Evolutionary conservation across 2,113 vertebrate species (phyloP), one percentile per base, ranked within the genome.

Genomic region (Planiliza haematocheilus): DNA sequence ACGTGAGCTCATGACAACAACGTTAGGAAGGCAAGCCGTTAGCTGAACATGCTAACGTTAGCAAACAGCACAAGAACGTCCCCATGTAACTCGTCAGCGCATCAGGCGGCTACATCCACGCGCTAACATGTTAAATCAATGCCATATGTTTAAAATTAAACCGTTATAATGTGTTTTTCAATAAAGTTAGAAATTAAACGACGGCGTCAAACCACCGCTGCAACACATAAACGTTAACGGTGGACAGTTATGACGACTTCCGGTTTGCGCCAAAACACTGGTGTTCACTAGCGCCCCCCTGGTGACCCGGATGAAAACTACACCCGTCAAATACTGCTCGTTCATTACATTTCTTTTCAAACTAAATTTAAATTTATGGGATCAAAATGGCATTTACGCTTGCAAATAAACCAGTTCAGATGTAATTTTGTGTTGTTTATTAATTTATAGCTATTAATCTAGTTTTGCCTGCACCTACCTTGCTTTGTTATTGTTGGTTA

Each of bases 201-300:
- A 6, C 9, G 42, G 38, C 7, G 4, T 2, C 10, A 24, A 67
- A 51, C 8, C 43, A 11, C 46, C 8, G 20, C 21, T 8, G 11
- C 21, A 1, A n/a, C 10, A 7, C 1, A 30, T 42, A 4, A 71
- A 82, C 59, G 77, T 70, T 14, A 8, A 2, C 30, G 39, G 7
- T 8, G n/a, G 14, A 65, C 60, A 11, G 53, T 65, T 79, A 3
- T 38, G 50, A 80, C 39, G 2, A 41, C 16, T 86, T 91, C 90
- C 90, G 83, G 2, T 85, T 77, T 83, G 86, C 83, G 82, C 81
- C 77, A 74, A 84, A 85, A 7, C 0, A 18, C 0, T 1, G 20
- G 12, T 0, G 24, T 66, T 66, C 62, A 10, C 16, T 24, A 2
- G 0, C 58, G 79, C 83, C 86, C 42, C 10, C 30, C 83, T 13